Percentiles rank a stretch among this genome's conserved stretches.
Conservation (phyloP, 1,140 invertebrate species). For the Bombus haemorrhoidalis region DNA sequence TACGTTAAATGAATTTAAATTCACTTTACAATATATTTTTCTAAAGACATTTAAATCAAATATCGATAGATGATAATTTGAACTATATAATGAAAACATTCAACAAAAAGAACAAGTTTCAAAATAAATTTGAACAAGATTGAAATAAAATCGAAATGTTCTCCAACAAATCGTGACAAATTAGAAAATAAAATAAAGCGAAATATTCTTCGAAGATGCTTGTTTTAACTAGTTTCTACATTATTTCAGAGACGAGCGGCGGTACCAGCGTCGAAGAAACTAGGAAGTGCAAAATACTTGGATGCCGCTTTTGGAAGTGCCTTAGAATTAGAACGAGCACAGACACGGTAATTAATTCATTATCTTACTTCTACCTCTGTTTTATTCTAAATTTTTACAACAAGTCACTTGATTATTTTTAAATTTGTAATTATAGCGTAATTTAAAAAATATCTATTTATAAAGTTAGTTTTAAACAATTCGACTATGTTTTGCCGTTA, state of each 20-base stretch:
- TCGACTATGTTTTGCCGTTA: neutral
- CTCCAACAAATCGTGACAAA: neutral
- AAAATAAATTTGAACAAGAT: neutral
- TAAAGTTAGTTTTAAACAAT: too few species aligned
- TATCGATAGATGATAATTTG: neutral
- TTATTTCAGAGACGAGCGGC: slow-evolving; percentile 69
- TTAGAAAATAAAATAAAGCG: neutral
- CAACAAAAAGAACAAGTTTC: neutral
- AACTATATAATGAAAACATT: neutral
- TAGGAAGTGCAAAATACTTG: slow-evolving; percentile 63
- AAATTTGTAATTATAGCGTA: neutral
- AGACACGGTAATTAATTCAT: slow-evolving; percentile 69
- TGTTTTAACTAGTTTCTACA: neutral
- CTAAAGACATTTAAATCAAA: neutral
- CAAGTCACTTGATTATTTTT: neutral
- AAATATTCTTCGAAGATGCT: neutral
- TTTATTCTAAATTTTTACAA: neutral
- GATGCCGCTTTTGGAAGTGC: slow-evolving; percentile 66
- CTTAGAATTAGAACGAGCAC: slow-evolving; percentile 65
- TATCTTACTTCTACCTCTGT: neutral
- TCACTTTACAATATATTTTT: too few species aligned
- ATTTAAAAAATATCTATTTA: too few species aligned
- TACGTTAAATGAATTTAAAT: too few species aligned
- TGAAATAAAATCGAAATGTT: neutral
- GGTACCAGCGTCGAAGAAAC: slow-evolving; percentile 62